These are phyloP conservation scores for Nemurella pictetii DNA, from an alignment of 2,888 invertebrate species.

Conservation along the genomic window DNA sequence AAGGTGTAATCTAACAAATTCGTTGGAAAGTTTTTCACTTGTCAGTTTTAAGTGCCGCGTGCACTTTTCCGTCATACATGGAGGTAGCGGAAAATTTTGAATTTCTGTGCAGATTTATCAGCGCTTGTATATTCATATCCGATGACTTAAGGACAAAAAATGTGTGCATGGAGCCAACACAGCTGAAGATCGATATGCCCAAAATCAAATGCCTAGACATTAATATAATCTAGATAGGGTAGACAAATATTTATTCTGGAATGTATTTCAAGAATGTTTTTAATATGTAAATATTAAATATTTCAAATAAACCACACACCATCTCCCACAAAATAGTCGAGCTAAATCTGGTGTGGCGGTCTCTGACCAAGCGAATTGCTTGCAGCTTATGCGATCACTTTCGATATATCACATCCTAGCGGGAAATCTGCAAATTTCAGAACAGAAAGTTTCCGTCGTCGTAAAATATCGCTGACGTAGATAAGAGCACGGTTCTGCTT, in stretches of 20 bases:
- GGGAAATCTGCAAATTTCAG: background rate
- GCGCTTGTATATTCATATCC: background rate
- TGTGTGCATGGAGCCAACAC: background rate
- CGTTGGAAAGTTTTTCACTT: background rate
- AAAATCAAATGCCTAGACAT: background rate
- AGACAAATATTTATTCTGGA: background rate
- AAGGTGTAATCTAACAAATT: background rate
- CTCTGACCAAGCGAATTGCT: background rate
- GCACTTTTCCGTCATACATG: background rate
- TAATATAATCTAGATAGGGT: background rate
- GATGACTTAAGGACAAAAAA: background rate
- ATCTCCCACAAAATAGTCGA: background rate
- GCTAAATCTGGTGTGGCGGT: background rate
- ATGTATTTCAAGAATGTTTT: background rate
- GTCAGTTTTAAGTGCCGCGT: background rate
- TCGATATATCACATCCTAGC: background rate
- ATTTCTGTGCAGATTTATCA: background rate
- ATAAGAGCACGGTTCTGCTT: background rate
- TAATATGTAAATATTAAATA: background rate
- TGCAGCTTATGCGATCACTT: background rate
- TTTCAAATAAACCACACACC: background rate
- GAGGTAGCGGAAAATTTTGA: background rate
- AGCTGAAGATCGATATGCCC: background rate
- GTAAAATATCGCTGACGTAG: background rate
- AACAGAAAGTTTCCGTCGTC: background rate